A percentile compares a stretch with the other conserved stretches of the same genome.
Evolutionary conservation across 2,797 vertebrate genomes (phyloP).

Genomic region (Peromyscus melanophrys): DNA sequence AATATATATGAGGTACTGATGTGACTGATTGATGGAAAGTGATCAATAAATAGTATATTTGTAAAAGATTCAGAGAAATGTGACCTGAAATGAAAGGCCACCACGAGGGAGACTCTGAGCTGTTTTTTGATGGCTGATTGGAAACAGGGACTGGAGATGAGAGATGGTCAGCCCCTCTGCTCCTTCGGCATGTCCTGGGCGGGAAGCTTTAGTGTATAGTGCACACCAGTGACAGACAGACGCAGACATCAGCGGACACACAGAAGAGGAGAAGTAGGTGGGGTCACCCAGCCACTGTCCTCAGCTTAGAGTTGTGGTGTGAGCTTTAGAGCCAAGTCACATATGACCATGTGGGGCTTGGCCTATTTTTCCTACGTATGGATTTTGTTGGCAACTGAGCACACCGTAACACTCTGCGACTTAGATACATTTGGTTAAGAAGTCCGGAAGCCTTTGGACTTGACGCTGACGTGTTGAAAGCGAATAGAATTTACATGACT

Average conservation of each 20-base stretch:
- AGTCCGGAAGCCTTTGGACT: slow-evolving; percentile 82
- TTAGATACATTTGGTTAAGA: slow-evolving; percentile 77
- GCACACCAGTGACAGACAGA: not conserved
- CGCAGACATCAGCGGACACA: not conserved
- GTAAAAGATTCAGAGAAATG: not conserved
- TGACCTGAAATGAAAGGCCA: not conserved
- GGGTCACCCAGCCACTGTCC: not conserved
- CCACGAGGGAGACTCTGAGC: not conserved
- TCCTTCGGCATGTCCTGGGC: not conserved
- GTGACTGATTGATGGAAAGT: not conserved
- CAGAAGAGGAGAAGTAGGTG: not conserved
- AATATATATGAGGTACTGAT: not conserved
- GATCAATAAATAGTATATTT: not conserved
- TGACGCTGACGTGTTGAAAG: slow-evolving; percentile 81
- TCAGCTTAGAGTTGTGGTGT: slow-evolving; percentile 32
- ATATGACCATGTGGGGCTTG: slow-evolving; percentile 48
- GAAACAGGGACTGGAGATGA: not conserved
- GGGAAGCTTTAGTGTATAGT: not conserved
- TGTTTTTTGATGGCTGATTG: not conserved
- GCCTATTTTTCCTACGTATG: slow-evolving; percentile 66
- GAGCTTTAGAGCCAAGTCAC: slow-evolving; percentile 55
- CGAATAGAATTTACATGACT: slow-evolving; percentile 85
- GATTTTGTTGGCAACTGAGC: slow-evolving; percentile 74
- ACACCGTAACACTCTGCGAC: slow-evolving; percentile 63
- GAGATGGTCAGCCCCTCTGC: not conserved